phyloP scores from a whole-genome alignment of 2,113 vertebrate species.

The Onychorhynchus coronatus region DNA sequence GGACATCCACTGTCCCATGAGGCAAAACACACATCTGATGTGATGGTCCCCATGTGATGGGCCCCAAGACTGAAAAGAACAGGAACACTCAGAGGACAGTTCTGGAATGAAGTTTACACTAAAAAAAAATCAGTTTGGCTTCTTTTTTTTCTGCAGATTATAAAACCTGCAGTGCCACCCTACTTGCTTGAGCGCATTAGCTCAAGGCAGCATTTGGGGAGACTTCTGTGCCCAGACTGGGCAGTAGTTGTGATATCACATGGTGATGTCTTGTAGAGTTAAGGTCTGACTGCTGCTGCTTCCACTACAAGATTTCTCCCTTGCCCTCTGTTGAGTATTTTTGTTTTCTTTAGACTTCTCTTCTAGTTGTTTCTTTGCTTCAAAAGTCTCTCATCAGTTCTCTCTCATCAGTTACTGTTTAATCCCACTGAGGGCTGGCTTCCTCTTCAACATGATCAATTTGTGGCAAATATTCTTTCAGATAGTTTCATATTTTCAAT shows the following conservation, averaged over 20 bases:
- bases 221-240: background rate
- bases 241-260: accelerated
- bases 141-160: too few relatives aligned
- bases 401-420: background rate
- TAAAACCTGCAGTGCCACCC: too few relatives aligned
- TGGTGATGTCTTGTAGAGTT: background rate
- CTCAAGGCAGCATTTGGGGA: background rate
- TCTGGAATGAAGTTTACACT: too few relatives aligned
- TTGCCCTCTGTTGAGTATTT: background rate
- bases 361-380: background rate
- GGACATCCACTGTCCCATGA: accelerated
- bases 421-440: background rate
- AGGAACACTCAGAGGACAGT: too few relatives aligned
- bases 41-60: accelerated
- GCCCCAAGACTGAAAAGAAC: too few relatives aligned
- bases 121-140: too few relatives aligned
- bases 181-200: background rate
- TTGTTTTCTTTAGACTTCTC: background rate
- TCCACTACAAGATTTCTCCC: background rate
- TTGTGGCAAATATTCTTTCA: background rate
- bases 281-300: background rate
- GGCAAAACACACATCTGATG: background rate
- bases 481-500: background rate
- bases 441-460: background rate
- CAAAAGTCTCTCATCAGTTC: background rate